phyloP scores from a whole-genome alignment of 1,140 invertebrate species.

The Linepithema humile region DNA sequence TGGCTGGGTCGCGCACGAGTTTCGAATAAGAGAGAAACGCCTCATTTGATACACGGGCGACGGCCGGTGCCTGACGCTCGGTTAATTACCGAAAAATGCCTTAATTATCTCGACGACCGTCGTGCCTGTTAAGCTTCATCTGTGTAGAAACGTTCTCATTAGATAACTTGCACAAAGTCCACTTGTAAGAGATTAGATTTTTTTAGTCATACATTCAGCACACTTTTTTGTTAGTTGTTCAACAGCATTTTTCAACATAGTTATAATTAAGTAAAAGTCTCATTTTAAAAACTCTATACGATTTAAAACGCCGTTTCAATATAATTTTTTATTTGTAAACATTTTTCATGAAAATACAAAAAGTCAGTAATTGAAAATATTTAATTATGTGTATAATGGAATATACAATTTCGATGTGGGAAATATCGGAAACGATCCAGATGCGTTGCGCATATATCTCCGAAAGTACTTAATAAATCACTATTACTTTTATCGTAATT shows the following conservation, averaged over 20 bases:
- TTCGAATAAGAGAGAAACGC: conserved; percentile 23
- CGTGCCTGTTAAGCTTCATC: conserved; percentile 52
- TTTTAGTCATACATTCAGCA: background rate
- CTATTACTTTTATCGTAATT: conserved; percentile 51
- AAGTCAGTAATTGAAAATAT: too few relatives aligned
- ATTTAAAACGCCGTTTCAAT: background rate
- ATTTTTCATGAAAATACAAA: too few relatives aligned
- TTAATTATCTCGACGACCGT: conserved; percentile 60
- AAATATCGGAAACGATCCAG: background rate
- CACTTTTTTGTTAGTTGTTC: background rate
- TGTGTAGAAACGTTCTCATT: conserved; percentile 31
- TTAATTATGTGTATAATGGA: conserved; percentile 21
- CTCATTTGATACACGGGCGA: conserved; percentile 28
- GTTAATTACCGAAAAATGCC: conserved; percentile 71
- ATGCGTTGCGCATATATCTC: background rate
- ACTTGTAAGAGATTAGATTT: background rate
- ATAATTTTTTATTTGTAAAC: background rate
- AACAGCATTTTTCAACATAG: background rate
- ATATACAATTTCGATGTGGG: background rate
- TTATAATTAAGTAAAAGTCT: background rate
- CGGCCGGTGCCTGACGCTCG: conserved; percentile 12
- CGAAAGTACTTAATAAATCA: conserved; percentile 28
- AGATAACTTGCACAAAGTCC: conserved; percentile 17
- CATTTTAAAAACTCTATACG: background rate
- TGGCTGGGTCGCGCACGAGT: background rate